Evolutionary conservation across 1,140 invertebrate species (phyloP).

Genomic region (Drosophila pandora): DNA sequence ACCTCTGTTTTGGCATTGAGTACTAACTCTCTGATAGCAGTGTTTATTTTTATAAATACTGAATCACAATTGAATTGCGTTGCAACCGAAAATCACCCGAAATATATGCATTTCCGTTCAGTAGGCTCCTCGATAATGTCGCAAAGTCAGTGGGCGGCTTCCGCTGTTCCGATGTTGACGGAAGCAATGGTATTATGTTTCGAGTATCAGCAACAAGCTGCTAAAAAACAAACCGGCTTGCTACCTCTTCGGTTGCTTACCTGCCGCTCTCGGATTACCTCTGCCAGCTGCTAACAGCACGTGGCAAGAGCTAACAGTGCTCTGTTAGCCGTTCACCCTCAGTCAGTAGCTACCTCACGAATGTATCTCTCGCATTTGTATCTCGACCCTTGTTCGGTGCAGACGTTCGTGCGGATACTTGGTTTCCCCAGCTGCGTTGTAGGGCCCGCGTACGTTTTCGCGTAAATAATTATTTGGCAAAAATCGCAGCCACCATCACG

Average conservation of each 20-base stretch:
- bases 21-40: not conserved
- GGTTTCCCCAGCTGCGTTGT: slow-evolving; percentile 17
- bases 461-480: slow-evolving; percentile 39
- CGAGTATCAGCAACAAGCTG: slow-evolving; percentile 48
- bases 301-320: slow-evolving; percentile 40
- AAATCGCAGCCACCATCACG: slow-evolving; percentile 2
- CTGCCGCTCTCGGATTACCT: slow-evolving; percentile 26
- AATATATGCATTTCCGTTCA: not conserved
- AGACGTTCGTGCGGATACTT: slow-evolving; percentile 43
- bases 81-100: slow-evolving; percentile 4
- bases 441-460: slow-evolving; percentile 59
- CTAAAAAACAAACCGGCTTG: not conserved
- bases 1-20: not conserved
- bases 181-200: slow-evolving; percentile 40
- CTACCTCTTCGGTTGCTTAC: slow-evolving; percentile 32
- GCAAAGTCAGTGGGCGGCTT: slow-evolving; percentile 11
- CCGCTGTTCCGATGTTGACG: slow-evolving; percentile 10
- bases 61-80: slow-evolving; percentile 18
- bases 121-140: not conserved
- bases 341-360: too few species aligned
- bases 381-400: slow-evolving; percentile 31
- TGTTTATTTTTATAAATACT: not conserved
- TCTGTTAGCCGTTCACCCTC: slow-evolving; percentile 11
- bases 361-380: slow-evolving; percentile 6
- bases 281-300: slow-evolving; percentile 63